Evolutionary conservation across 2,888 invertebrate genomes (phyloP).

Genomic region (Melieria picta): DNA sequence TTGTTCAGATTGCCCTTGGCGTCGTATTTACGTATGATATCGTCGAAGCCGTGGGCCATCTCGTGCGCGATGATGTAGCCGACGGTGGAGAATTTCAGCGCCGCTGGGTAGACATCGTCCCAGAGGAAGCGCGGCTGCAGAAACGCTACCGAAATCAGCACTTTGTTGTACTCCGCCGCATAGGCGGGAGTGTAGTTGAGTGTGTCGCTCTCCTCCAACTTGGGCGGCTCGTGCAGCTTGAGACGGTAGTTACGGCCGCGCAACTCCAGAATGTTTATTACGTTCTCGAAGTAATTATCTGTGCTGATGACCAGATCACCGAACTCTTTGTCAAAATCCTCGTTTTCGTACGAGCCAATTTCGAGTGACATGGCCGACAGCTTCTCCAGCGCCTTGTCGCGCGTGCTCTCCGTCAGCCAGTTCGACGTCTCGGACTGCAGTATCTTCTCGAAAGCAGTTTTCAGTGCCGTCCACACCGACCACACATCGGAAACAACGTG

Average conservation of each 20-base stretch:
- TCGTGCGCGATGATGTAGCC: slow-evolving; percentile 60
- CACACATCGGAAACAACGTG: slow-evolving; percentile 42
- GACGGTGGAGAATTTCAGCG: slow-evolving; percentile 56
- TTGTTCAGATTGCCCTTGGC: slow-evolving; percentile 53
- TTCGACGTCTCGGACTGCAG: slow-evolving; percentile 40
- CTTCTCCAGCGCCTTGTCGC: slow-evolving; percentile 51
- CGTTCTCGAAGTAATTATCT: slow-evolving; percentile 54
- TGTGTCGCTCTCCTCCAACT: slow-evolving; percentile 39
- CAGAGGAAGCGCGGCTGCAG: slow-evolving; percentile 59
- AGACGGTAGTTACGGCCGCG: slow-evolving; percentile 46
- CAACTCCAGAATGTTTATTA: slow-evolving; percentile 49
- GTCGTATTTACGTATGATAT: slow-evolving; percentile 53
- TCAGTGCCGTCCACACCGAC: slow-evolving; percentile 54
- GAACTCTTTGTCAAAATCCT: slow-evolving; percentile 50
- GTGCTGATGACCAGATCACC: slow-evolving; percentile 49
- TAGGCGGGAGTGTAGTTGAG: slow-evolving; percentile 51
- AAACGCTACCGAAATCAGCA: slow-evolving; percentile 52
- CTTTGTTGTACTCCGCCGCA: slow-evolving; percentile 50
- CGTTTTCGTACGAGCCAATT: slow-evolving; percentile 47
- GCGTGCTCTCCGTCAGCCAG: slow-evolving; percentile 52
- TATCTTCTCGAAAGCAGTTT: slow-evolving; percentile 47
- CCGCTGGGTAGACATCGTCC: slow-evolving; percentile 55
- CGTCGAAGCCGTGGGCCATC: slow-evolving; percentile 60
- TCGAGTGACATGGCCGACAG: slow-evolving; percentile 52
- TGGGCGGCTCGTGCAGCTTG: slow-evolving; percentile 45